These are phyloP conservation scores for Leucoraja ocellata DNA, from an alignment of 2,797 vertebrate genomes.

Conservation along the genomic window DNA sequence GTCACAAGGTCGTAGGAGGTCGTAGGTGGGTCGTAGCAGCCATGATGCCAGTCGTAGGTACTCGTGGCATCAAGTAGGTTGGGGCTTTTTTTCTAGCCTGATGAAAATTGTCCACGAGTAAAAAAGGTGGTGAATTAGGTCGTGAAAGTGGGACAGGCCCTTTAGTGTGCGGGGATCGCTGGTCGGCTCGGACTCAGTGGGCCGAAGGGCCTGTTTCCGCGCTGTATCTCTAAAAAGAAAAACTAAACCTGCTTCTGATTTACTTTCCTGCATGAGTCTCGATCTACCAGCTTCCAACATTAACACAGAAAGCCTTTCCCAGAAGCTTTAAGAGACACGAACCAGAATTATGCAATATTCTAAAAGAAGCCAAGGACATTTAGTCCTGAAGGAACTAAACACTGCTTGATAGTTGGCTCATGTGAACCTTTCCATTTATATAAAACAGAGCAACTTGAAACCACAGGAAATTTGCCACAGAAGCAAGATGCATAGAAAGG, in stretches of 20 bases:
- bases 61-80: no score
- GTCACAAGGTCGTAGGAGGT: no score
- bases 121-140: no score
- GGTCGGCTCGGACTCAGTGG: no score
- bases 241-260: neutral
- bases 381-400: constrained; percentile 27
- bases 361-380: constrained; percentile 19
- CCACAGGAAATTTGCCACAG: neutral
- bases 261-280: neutral
- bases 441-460: constrained; percentile 21
- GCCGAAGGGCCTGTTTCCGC: no score
- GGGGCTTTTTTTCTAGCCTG: no score
- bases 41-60: no score
- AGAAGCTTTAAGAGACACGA: neutral
- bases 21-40: no score
- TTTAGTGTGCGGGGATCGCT: no score
- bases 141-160: no score
- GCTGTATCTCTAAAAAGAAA: no score
- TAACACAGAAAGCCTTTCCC: neutral
- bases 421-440: constrained; percentile 10
- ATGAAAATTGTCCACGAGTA: no score
- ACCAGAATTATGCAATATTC: constrained; percentile 10
- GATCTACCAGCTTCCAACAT: neutral
- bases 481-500: neutral
- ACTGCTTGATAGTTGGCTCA: constrained; percentile 10